Evolutionary conservation across 2,797 vertebrate genomes (phyloP), one percentile per base, ranked within the genome.

Genomic region (Margarornis squamiger): DNA sequence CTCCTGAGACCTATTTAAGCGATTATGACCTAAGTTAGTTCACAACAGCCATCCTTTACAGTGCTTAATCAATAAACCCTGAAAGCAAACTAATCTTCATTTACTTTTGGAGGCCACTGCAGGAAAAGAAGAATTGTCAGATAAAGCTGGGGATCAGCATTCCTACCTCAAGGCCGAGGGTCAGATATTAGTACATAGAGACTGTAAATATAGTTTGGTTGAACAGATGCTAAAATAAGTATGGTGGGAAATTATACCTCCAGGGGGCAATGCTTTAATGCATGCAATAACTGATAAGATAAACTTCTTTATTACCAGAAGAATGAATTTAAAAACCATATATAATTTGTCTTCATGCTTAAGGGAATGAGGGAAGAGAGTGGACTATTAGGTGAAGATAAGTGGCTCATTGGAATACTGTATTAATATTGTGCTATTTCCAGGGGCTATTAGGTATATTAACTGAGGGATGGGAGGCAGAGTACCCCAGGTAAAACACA

Each of bases 51-150:
- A 68, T 89, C 82, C 67, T 91, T 92, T 92, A 87, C 93, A 88
- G 90, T 62, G 48, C 71, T 92, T 96, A 97, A 97, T 98, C 97
- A 97, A 97, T 98, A 97, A 96, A 93, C 75, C 86, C 96, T 80
- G 88, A 92, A 94, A 96, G 71, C 74, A 90, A 94, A 91, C 86
- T 96, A 74, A 93, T 94, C 91, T 95, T 94, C 81, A 84, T 92
- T 93, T 96, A 51, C 78, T 92, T 93, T 90, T 45, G 61, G 81
- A 80, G 52, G 70, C 68, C 94, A 57, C 74, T 79, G 85, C 48
- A 90, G 88, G 93, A 92, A 92, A 95, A 51, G 30, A 48, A 13
- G 92, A 91, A 55, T 88, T 6, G n/a, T 57, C 85, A 88, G 92
- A 86, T 94, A 86, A 93, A 87, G 59, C 93, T 71, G 71, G 24